Conservation (phyloP, 2,888 invertebrate species). For the Mechanitis mazaeus region DNA sequence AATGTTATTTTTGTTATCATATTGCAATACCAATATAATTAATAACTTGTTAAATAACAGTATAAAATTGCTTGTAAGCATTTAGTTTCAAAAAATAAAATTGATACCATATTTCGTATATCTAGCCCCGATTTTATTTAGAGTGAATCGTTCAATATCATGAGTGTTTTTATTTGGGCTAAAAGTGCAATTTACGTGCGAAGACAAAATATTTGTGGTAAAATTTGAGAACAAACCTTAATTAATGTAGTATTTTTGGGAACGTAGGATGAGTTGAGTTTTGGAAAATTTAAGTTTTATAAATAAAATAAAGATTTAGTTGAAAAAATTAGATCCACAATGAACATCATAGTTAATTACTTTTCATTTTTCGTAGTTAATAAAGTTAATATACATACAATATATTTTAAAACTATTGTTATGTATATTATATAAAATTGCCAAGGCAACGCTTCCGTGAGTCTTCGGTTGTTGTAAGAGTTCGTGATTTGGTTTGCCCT, state of each 20-base stretch:
- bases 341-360: neutral
- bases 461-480: no score
- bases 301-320: neutral
- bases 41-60: no score
- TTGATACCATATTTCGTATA: neutral
- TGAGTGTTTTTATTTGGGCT: constrained; percentile 16
- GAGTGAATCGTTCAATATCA: constrained; percentile 15
- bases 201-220: constrained; percentile 30
- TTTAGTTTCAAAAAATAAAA: no score
- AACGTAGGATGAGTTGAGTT: constrained; percentile 30
- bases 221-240: constrained; percentile 39
- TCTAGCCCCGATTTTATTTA: neutral
- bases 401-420: neutral
- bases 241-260: constrained; percentile 41
- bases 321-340: neutral
- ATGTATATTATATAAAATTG: no score
- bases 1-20: no score
- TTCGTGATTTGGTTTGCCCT: no score
- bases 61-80: no score
- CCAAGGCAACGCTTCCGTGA: no score
- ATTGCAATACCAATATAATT: no score
- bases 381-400: neutral
- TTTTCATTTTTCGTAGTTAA: neutral
- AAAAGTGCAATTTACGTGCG: constrained; percentile 22
- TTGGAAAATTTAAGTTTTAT: neutral